Evolutionary conservation across 2,888 invertebrate genomes (phyloP).

Genomic region (Xestia ashworthii): DNA sequence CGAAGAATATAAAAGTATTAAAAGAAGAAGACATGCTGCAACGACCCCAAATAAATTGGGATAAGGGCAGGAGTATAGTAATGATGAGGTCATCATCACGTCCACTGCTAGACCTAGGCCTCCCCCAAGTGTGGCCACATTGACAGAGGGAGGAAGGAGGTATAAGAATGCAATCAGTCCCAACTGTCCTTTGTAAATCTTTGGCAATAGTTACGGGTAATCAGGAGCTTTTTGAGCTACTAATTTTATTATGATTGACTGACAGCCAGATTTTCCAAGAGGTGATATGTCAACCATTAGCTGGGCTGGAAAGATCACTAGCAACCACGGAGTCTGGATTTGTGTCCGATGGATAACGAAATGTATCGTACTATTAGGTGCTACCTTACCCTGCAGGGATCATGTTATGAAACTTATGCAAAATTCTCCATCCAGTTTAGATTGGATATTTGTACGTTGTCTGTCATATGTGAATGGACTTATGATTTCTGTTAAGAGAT

Average conservation of each 20-base stretch:
- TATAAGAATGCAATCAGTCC: background rate
- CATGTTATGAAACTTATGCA: background rate
- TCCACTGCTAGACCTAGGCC: too few relatives aligned
- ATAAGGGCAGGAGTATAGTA: too few relatives aligned
- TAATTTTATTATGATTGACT: background rate
- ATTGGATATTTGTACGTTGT: background rate
- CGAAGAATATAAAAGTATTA: too few relatives aligned
- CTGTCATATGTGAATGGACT: background rate
- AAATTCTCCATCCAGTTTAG: background rate
- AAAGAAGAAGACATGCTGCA: too few relatives aligned
- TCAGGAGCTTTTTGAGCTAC: background rate
- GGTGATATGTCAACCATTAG: background rate
- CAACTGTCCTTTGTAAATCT: background rate
- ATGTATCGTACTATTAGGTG: too few relatives aligned
- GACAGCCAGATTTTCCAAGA: background rate
- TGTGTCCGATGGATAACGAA: too few relatives aligned
- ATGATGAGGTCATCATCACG: too few relatives aligned
- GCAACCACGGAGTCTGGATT: too few relatives aligned
- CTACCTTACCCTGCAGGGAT: background rate
- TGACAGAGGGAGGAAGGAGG: too few relatives aligned
- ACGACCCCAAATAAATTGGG: too few relatives aligned
- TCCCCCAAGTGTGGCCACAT: too few relatives aligned
- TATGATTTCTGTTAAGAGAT: background rate
- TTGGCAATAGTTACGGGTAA: background rate
- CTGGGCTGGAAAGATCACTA: too few relatives aligned